Conservation (phyloP, 2,888 invertebrate species). For the Rutpela maculata region DNA sequence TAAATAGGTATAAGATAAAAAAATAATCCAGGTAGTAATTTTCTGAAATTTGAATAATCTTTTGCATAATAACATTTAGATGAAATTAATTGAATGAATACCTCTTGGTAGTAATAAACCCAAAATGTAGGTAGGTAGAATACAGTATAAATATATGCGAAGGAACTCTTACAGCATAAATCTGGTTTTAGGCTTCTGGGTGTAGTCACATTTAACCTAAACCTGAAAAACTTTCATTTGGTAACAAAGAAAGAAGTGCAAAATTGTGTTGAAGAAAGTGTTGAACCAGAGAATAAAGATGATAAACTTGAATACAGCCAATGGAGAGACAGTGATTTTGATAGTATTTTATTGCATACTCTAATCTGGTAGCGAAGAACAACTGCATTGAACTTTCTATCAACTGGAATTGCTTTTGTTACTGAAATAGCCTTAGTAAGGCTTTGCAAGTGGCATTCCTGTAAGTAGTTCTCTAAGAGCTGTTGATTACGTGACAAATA, state of each 20-base stretch:
- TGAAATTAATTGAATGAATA: slow-evolving; percentile 80
- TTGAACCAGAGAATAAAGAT: slow-evolving; percentile 35
- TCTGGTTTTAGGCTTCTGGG: background rate
- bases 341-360: slow-evolving; percentile 67
- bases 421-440: slow-evolving; percentile 76
- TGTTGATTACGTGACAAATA: slow-evolving; percentile 86
- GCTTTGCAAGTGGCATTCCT: slow-evolving; percentile 73
- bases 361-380: slow-evolving; percentile 72
- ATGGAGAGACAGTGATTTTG: slow-evolving; percentile 57
- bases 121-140: slow-evolving; percentile 14
- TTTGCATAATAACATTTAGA: too few species aligned
- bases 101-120: slow-evolving; percentile 74
- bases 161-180: too few species aligned
- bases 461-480: slow-evolving; percentile 77
- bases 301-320: slow-evolving; percentile 24
- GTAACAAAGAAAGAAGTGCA: slow-evolving; percentile 55
- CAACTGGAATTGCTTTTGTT: slow-evolving; percentile 77
- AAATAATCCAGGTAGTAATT: too few species aligned
- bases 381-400: slow-evolving; percentile 71
- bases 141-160: too few species aligned
- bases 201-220: slow-evolving; percentile 9
- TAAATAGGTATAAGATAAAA: too few species aligned
- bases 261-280: slow-evolving; percentile 26
- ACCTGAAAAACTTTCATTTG: slow-evolving; percentile 60
- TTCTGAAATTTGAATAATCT: too few species aligned